Evolutionary conservation across 2,888 invertebrate species (phyloP).

Genomic region (Pyrocoelia pectoralis): DNA sequence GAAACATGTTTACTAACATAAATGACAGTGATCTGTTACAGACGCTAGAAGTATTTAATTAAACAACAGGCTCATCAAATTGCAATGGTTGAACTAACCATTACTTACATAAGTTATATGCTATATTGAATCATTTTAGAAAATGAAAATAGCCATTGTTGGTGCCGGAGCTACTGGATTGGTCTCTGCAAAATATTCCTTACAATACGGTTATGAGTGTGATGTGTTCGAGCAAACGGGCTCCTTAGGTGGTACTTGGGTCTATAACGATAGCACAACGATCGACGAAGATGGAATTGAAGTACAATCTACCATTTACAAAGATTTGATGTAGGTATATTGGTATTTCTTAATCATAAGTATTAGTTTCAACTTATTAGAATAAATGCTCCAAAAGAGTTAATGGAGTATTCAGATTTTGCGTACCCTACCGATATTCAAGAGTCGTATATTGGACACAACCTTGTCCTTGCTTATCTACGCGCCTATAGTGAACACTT

Average conservation of each 20-base stretch:
- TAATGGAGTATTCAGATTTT: constrained; percentile 80
- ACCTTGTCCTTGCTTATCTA: neutral
- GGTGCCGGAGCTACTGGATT: constrained; percentile 92
- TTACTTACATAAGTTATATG: no score
- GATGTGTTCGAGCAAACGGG: constrained; percentile 80
- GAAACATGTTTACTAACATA: no score
- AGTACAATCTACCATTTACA: constrained; percentile 92
- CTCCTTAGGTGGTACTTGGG: constrained; percentile 90
- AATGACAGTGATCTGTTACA: no score
- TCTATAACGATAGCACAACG: constrained; percentile 80
- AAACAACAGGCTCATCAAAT: no score
- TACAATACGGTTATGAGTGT: constrained; percentile 62
- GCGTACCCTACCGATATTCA: constrained; percentile 63
- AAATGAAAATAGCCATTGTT: constrained; percentile 77
- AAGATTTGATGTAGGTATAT: constrained; percentile 75
- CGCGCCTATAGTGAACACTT: neutral
- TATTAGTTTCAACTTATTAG: constrained; percentile 39
- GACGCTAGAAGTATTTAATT: no score
- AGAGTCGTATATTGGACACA: neutral
- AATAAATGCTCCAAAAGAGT: constrained; percentile 82
- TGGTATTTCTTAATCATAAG: no score
- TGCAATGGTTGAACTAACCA: no score
- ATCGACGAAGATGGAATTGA: constrained; percentile 80
- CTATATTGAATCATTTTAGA: no score
- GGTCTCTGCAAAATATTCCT: constrained; percentile 77